Conservation (phyloP, 2,113 vertebrate species). For the Prinia subflava region DNA sequence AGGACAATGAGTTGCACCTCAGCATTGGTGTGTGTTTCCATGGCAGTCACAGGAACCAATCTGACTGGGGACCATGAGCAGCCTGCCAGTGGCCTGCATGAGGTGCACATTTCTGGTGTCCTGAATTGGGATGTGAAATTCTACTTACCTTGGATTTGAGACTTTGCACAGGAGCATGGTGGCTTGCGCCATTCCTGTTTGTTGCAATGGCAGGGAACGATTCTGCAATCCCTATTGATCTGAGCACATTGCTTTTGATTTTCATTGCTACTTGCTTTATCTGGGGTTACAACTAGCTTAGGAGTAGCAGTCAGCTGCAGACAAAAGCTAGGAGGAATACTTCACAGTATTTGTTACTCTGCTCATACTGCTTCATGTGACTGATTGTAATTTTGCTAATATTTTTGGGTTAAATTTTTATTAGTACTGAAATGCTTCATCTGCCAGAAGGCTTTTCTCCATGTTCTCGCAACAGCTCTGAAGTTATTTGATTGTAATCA, state of each 20-base stretch:
- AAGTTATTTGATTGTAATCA: neutral
- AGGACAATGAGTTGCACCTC: neutral
- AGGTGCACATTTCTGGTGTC: neutral
- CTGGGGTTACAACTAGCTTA: neutral
- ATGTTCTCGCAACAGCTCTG: neutral
- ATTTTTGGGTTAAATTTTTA: neutral
- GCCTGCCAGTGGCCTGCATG: neutral
- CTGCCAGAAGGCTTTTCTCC: neutral
- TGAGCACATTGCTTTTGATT: neutral
- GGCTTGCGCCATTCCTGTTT: neutral
- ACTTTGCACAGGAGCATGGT: neutral
- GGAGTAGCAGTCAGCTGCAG: neutral
- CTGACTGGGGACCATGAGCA: neutral
- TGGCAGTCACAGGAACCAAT: neutral
- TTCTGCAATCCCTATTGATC: neutral
- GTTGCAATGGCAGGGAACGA: neutral
- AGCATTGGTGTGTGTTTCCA: rapidly evolving
- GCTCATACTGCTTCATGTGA: neutral
- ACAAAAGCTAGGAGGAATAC: neutral
- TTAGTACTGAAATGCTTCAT: neutral
- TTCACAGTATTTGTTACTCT: neutral
- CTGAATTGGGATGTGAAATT: neutral
- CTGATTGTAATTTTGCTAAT: neutral
- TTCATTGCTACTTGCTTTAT: neutral
- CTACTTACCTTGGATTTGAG: neutral